These are phyloP conservation scores for Parazoanthus swiftii DNA, from an alignment of 92 coral and sea anemone genomes.

Conservation along the genomic window DNA sequence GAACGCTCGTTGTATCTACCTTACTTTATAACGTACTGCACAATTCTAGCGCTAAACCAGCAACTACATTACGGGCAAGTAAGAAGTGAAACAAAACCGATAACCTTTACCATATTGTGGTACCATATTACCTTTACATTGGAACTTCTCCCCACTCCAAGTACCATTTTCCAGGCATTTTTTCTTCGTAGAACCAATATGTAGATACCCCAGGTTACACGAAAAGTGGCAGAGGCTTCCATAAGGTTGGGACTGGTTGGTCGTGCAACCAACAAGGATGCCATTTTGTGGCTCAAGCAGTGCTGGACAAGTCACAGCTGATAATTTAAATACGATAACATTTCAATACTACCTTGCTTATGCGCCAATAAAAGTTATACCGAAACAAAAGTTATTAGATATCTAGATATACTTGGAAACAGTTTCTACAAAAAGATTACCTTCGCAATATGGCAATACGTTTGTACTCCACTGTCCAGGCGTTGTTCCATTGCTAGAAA, in stretches of 20 bases:
- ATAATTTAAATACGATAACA: background rate
- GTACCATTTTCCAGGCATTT: background rate
- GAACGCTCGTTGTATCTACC: too few relatives aligned
- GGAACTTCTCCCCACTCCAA: background rate
- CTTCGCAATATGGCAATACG: background rate
- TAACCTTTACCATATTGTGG: too few relatives aligned
- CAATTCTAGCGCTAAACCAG: too few relatives aligned
- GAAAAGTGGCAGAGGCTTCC: background rate
- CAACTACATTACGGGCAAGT: too few relatives aligned
- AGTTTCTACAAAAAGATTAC: background rate
- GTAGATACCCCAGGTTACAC: background rate
- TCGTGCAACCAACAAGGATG: background rate
- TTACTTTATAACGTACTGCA: too few relatives aligned
- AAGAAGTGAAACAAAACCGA: background rate
- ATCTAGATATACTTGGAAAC: too few relatives aligned
- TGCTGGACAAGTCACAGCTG: background rate
- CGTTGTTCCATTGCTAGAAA: background rate
- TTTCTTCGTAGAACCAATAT: background rate
- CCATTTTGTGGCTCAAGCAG: background rate
- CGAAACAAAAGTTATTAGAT: too few relatives aligned
- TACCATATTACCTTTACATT: background rate
- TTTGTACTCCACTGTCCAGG: background rate
- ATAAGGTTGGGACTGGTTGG: background rate
- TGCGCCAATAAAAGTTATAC: too few relatives aligned
- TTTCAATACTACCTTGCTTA: too few relatives aligned